Percentiles rank a stretch among this genome's conserved stretches.
These are phyloP conservation scores for Oophaga sylvatica DNA, from an alignment of 2,797 vertebrate species.

Conservation along the genomic window DNA sequence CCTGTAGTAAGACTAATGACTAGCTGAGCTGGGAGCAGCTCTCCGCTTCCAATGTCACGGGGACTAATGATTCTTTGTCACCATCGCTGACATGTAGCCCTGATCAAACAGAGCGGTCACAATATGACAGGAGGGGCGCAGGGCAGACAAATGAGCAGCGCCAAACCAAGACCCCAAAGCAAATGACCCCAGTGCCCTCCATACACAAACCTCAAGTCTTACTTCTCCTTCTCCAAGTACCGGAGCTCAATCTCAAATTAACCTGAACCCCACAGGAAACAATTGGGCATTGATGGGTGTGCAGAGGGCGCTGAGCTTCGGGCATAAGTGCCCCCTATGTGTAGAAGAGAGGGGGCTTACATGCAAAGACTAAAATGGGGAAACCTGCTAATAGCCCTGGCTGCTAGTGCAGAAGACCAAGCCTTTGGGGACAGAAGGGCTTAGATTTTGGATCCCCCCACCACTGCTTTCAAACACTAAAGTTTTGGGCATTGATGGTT, in stretches of 20 bases:
- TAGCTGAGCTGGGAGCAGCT: not conserved
- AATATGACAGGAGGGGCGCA: not conserved
- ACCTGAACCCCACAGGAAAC: not conserved
- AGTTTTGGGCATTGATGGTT: too few species aligned
- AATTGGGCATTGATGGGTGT: not conserved
- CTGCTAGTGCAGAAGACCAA: not conserved
- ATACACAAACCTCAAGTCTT: not conserved
- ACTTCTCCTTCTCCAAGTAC: not conserved
- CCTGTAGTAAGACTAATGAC: not conserved
- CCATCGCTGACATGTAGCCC: not conserved
- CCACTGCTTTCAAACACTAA: too few species aligned
- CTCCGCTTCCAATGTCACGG: not conserved
- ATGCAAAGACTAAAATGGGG: not conserved
- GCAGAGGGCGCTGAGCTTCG: not conserved
- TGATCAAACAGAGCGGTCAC: not conserved
- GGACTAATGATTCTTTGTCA: not conserved
- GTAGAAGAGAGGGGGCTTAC: not conserved
- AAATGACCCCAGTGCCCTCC: slow-evolving; percentile 6
- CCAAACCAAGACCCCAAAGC: not conserved
- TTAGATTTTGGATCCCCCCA: too few species aligned
- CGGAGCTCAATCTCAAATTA: not conserved
- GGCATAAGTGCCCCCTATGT: not conserved
- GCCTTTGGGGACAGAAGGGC: too few species aligned
- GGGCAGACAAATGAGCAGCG: not conserved
- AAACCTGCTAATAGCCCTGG: not conserved